Conservation (phyloP, 2,113 vertebrate genomes). For the Odocoileus virginianus region DNA sequence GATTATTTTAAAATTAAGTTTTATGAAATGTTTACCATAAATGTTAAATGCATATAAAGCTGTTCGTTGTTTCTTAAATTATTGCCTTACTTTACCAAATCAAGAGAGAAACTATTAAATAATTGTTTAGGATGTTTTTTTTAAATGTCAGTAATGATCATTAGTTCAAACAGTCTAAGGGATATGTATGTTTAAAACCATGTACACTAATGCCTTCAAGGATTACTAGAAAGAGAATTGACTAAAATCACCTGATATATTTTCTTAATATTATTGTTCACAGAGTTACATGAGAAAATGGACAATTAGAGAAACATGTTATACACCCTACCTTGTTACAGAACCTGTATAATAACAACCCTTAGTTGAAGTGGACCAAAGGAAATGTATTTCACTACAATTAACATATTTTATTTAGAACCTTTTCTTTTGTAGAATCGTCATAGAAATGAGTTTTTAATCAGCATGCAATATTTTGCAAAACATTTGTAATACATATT, state of each 20-base stretch:
- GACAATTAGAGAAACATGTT: not conserved
- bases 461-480: not conserved
- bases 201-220: not conserved
- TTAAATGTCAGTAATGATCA: not conserved
- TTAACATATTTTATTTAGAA: not conserved
- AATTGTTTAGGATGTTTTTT: not conserved
- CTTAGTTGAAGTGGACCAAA: not conserved
- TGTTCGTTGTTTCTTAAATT: not conserved
- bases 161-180: not conserved
- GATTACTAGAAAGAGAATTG: not conserved
- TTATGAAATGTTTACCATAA: not conserved
- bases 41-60: not conserved
- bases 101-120: not conserved
- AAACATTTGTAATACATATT: not conserved
- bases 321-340: not conserved
- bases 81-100: not conserved
- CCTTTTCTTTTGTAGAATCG: not conserved
- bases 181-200: not conserved
- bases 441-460: not conserved
- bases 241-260: not conserved
- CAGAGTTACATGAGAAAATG: not conserved
- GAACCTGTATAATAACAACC: not conserved
- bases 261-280: not conserved
- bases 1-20: constrained; percentile 30
- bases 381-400: not conserved